A percentile compares a stretch with the other conserved stretches of the same genome.
These are phyloP conservation scores for Anadara kagoshimensis DNA, from an alignment of 1,140 invertebrate genomes.

Conservation along the genomic window DNA sequence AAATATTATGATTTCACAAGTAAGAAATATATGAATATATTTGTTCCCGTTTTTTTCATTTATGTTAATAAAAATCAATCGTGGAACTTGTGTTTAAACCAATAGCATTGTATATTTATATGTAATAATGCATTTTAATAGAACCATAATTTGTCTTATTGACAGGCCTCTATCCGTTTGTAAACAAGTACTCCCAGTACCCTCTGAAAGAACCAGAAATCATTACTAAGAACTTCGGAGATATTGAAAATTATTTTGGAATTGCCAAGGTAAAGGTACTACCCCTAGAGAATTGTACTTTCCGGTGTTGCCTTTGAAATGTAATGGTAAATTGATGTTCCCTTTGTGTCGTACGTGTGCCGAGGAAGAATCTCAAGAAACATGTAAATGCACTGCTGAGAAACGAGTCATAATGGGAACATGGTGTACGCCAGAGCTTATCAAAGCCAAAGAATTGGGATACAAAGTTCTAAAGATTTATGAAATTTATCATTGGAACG, in stretches of 20 bases:
- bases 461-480: slow-evolving; percentile 68
- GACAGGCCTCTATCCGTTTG: slow-evolving; percentile 24
- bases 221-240: slow-evolving; percentile 15
- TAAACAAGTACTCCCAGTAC: slow-evolving; percentile 27
- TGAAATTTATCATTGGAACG: slow-evolving; percentile 67
- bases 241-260: slow-evolving; percentile 11
- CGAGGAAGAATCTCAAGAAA: slow-evolving; percentile 9
- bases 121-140: no score
- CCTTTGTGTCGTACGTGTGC: slow-evolving; percentile 34
- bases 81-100: neutral
- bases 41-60: neutral
- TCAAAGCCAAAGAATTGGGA: slow-evolving; percentile 63
- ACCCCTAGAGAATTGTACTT: slow-evolving; percentile 26
- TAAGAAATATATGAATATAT: neutral
- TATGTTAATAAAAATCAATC: slow-evolving; percentile 11
- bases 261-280: slow-evolving; percentile 31
- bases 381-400: slow-evolving; percentile 24
- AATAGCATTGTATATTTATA: neutral
- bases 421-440: slow-evolving; percentile 69
- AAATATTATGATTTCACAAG: slow-evolving; percentile 16
- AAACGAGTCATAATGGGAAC: slow-evolving; percentile 67
- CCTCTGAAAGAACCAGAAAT: slow-evolving; percentile 20
- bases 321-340: slow-evolving; percentile 32
- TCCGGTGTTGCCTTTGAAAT: slow-evolving; percentile 31
- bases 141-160: slow-evolving; percentile 9